Conservation (phyloP, 1,140 invertebrate genomes). For the Myzus persicae region DNA sequence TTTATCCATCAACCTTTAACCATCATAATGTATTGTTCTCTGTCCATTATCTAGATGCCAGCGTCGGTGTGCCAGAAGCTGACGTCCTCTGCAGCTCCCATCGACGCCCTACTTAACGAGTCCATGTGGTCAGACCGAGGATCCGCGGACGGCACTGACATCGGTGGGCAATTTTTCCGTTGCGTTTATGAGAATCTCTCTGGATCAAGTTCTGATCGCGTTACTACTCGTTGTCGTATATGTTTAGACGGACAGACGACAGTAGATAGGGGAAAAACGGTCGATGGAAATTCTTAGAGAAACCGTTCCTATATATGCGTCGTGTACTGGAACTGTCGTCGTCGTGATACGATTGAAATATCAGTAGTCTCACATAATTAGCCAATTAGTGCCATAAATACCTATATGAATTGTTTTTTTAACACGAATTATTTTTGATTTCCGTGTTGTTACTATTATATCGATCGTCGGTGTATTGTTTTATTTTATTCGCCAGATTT, state of each 20-base stretch:
- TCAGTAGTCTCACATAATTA: not conserved
- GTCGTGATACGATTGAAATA: not conserved
- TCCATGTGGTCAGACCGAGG: conserved; percentile 78
- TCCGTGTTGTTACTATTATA: not conserved
- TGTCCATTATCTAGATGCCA: conserved; percentile 14
- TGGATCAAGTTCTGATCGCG: not conserved
- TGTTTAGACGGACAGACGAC: not conserved
- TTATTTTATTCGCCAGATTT: not conserved
- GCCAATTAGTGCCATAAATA: not conserved
- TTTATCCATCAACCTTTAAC: too few relatives aligned
- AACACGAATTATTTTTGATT: not conserved
- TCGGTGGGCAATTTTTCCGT: not conserved
- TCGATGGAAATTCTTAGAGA: not conserved
- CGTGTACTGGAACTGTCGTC: not conserved
- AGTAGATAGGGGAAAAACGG: not conserved
- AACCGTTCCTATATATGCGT: not conserved
- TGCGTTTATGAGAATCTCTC: not conserved
- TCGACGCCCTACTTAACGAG: not conserved
- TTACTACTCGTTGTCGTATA: not conserved
- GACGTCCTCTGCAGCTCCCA: not conserved
- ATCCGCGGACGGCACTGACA: conserved; percentile 76
- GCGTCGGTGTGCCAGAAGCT: not conserved
- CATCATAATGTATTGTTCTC: too few relatives aligned
- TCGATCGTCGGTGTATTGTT: not conserved
- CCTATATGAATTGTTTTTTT: not conserved